A percentile compares a stretch with the other conserved stretches of the same genome.
phyloP scores from a whole-genome alignment of 2,888 invertebrate genomes.

The Andrena praecox region DNA sequence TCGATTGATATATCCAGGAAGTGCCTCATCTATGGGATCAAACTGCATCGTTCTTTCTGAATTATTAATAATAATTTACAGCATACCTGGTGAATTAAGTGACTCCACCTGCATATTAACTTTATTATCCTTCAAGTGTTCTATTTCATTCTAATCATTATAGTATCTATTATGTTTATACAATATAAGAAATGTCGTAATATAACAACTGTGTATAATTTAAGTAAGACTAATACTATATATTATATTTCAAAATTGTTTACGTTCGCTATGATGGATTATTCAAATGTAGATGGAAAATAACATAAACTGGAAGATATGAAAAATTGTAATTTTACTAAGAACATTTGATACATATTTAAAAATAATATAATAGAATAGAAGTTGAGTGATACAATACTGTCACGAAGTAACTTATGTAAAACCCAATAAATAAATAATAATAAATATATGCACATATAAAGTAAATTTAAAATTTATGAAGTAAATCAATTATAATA shows the following conservation, averaged over 20 bases:
- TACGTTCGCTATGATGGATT: not conserved
- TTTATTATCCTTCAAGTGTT: slow-evolving; percentile 2
- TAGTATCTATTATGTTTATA: not conserved
- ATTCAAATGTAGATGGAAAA: not conserved
- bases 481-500: not conserved
- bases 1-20: too few relatives aligned
- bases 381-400: slow-evolving; percentile 4
- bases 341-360: not conserved
- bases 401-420: not conserved
- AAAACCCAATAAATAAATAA: not conserved
- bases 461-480: not conserved
- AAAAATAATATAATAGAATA: not conserved
- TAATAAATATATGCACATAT: not conserved
- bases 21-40: too few relatives aligned
- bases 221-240: slow-evolving; percentile 11
- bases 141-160: slow-evolving; percentile 2
- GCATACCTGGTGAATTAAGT: not conserved
- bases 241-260: slow-evolving; percentile 11
- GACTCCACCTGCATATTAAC: slow-evolving; percentile 6
- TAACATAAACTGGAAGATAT: slow-evolving; percentile 4
- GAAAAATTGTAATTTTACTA: slow-evolving; percentile 12
- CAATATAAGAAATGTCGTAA: slow-evolving; percentile 7
- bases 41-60: too few relatives aligned
- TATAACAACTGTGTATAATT: slow-evolving; percentile 6
- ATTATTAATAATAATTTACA: too few relatives aligned